A percentile compares a stretch with the other conserved stretches of the same genome.
Evolutionary conservation across 2,797 vertebrate genomes (phyloP).

Genomic region (Coregonus suidteri): DNA sequence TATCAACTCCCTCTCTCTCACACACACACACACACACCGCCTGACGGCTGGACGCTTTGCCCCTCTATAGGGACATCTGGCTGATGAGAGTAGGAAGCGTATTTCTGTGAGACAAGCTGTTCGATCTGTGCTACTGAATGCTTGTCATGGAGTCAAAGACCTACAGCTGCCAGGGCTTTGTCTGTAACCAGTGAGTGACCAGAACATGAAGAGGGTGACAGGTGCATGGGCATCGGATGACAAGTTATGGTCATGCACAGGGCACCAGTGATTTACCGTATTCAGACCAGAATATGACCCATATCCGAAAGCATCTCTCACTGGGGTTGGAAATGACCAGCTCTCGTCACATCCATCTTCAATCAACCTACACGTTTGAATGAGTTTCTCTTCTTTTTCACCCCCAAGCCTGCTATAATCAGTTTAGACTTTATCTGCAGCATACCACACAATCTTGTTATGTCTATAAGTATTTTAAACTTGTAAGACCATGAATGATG

Average conservation of each 20-base stretch:
- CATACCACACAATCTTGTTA: conserved; percentile 11
- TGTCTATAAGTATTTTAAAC: conserved; percentile 7
- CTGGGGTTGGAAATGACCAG: not conserved
- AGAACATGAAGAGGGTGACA: not conserved
- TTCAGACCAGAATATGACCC: not conserved
- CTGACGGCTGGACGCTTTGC: not conserved
- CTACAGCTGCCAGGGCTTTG: not conserved
- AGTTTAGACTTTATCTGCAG: conserved; percentile 9
- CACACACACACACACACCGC: not conserved
- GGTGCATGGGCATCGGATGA: not conserved
- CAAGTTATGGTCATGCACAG: not conserved
- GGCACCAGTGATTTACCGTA: not conserved
- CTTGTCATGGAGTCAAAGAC: not conserved
- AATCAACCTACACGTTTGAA: conserved; percentile 7
- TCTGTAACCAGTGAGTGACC: not conserved
- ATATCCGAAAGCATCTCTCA: not conserved
- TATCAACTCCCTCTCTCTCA: not conserved
- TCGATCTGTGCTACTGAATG: not conserved
- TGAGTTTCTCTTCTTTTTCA: conserved; percentile 18
- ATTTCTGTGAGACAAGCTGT: conserved; percentile 10
- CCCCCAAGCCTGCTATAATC: not conserved
- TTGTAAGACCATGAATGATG: not conserved
- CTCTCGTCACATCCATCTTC: not conserved
- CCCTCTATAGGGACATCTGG: not conserved
- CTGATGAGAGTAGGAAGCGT: not conserved